Evolutionary conservation across 2,797 vertebrate species (phyloP).

Genomic region (Cyclura pinguis): DNA sequence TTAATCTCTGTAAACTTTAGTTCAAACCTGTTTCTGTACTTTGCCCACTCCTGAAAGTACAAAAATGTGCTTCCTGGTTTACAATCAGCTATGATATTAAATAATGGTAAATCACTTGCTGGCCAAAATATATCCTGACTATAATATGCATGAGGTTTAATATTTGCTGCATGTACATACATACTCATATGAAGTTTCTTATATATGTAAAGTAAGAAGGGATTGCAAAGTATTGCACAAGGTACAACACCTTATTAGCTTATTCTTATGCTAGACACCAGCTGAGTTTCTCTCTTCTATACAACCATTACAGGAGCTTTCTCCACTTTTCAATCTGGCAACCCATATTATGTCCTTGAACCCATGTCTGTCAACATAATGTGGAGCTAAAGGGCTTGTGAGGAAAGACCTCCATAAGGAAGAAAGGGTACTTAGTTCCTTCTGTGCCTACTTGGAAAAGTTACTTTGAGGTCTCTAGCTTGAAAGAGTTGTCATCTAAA

Average conservation of each 20-base stretch:
- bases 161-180: background rate
- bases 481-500: background rate
- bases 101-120: background rate
- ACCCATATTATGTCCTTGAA: background rate
- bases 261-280: background rate
- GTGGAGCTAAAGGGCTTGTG: background rate
- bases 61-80: constrained; percentile 38
- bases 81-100: constrained; percentile 7
- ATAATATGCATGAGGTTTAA: background rate
- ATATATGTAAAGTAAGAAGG: background rate
- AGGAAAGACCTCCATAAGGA: background rate
- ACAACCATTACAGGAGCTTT: too few species aligned
- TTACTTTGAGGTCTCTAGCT: background rate
- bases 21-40: constrained; percentile 28
- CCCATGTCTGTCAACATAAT: background rate
- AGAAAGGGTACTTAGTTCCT: background rate
- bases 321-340: too few species aligned
- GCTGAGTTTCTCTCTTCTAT: too few species aligned
- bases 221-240: background rate
- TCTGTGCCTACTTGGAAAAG: too few species aligned
- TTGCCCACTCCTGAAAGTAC: constrained; percentile 25
- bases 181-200: too few species aligned
- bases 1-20: constrained; percentile 47
- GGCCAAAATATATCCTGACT: background rate
- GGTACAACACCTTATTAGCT: background rate